These are phyloP conservation scores for Acipenser ruthenus DNA, from an alignment of 2,797 vertebrate genomes.

Conservation along the genomic window DNA sequence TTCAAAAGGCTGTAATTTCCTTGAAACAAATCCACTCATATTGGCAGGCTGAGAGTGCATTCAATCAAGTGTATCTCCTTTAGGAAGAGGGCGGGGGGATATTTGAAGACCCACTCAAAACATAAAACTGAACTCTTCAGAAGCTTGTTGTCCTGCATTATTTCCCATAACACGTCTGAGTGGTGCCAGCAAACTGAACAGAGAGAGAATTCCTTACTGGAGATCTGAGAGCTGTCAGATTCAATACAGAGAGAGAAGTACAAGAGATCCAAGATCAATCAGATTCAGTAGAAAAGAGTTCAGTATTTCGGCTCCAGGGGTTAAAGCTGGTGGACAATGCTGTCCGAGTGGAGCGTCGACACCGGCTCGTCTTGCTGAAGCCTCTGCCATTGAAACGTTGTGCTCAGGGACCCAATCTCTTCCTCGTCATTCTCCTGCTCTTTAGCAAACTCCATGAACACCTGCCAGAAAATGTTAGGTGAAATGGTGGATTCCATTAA, in stretches of 20 bases:
- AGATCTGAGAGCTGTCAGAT: neutral
- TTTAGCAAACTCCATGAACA: conserved; percentile 91
- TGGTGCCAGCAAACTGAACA: neutral
- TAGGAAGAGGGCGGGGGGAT: too few relatives aligned
- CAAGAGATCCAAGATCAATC: neutral
- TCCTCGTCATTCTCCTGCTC: conserved; percentile 88
- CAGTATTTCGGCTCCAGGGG: neutral
- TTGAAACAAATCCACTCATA: too few relatives aligned
- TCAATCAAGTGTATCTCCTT: too few relatives aligned
- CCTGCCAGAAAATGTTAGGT: conserved; percentile 46
- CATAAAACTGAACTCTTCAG: too few relatives aligned
- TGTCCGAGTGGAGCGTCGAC: conserved; percentile 43
- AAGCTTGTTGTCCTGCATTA: too few relatives aligned
- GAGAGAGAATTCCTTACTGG: neutral
- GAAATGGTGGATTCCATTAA: too few relatives aligned
- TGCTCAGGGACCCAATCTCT: conserved; percentile 76
- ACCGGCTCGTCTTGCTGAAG: conserved; percentile 60
- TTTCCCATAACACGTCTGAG: neutral
- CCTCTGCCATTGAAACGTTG: conserved; percentile 86
- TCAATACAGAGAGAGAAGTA: neutral
- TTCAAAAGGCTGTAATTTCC: too few relatives aligned
- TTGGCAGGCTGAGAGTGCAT: too few relatives aligned
- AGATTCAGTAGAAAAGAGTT: neutral
- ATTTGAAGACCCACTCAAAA: too few relatives aligned
- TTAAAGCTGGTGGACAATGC: conserved; percentile 64